Evolutionary conservation across 2,797 vertebrate species (phyloP), one percentile per base, ranked within the genome.

Genomic region (Melanotaenia parkinsoni): DNA sequence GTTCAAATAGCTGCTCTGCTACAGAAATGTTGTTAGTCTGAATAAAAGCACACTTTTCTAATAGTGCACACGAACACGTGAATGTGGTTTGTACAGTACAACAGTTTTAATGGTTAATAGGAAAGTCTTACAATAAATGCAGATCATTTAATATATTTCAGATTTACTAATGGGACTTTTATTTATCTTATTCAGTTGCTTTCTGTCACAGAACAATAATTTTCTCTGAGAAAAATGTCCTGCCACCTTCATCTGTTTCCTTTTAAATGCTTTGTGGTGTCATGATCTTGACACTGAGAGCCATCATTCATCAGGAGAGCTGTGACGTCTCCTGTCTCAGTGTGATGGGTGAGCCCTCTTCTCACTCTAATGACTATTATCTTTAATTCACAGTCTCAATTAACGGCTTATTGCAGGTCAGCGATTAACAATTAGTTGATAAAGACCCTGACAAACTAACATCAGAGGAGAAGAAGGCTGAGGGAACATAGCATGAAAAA

Each of bases 331-430:
- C 53, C 76, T 69, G 78, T 83, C 78, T 76, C 62, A 22, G 35
- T 54, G 64, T 79, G 76, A 86, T 76, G 77, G 79, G 80, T 84
- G 80, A 90, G 81, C 75, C 78, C 81, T 85, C 63, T 72, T 47
- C 72, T 67, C 26, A 7, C 68, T 74, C 77, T 87, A 90, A 90
- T 84, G 80, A 86, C 79, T 76, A 81, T 90, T 77, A 88, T 90
- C 82, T 87, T 83, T 86, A 82, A 87, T 88, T 83, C 72, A 58
- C 86, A 76, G 79, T 83, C 85, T 82, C 83, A 83, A 87, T 88
- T 87, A 87, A 86, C 81, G 35, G 69, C 83, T 91, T 87, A 89
- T 79, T 87, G 80, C 89, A 87, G 86, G 84, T 87, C 87, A 88
- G 63, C 82, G 84, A 90, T 90, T 86, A 89, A 87, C 81, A 89